Evolutionary conservation across 2,888 invertebrate genomes (phyloP).

Genomic region (Eurytoma californica): DNA sequence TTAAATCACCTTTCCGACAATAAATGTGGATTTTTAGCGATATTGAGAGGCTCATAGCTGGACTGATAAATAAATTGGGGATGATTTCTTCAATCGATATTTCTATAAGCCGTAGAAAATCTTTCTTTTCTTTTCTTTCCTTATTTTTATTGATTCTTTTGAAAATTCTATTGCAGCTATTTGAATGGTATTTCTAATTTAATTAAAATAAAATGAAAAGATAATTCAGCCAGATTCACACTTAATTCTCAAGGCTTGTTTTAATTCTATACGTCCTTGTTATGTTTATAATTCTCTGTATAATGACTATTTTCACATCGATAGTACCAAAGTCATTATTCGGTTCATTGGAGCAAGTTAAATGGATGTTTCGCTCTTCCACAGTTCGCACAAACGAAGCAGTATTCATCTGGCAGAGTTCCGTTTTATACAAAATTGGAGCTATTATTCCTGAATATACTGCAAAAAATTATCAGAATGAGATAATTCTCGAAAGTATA

Average conservation of each 20-base stretch:
- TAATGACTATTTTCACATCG: constrained; percentile 42
- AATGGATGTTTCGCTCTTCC: constrained; percentile 32
- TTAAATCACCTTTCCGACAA: constrained; percentile 36
- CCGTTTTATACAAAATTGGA: constrained; percentile 27
- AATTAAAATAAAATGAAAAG: not conserved
- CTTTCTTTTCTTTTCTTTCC: not conserved
- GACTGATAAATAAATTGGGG: constrained; percentile 21
- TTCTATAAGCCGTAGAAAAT: not conserved
- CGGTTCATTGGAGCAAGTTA: constrained; percentile 41
- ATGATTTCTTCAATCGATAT: not conserved
- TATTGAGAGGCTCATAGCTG: not conserved
- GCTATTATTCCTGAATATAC: constrained; percentile 32
- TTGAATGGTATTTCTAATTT: too few species aligned
- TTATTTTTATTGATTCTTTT: too few species aligned
- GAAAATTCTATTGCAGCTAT: too few species aligned
- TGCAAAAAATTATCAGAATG: constrained; percentile 9
- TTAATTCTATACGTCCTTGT: constrained; percentile 23
- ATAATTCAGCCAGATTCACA: not conserved
- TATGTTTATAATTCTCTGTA: constrained; percentile 31
- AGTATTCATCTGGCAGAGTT: constrained; percentile 23
- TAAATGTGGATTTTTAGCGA: constrained; percentile 37
- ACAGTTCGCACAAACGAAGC: constrained; percentile 11
- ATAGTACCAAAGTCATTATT: constrained; percentile 41
- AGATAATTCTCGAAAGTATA: too few species aligned
- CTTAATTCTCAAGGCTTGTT: not conserved